A percentile compares a stretch with the other conserved stretches of the same genome.
Conservation (phyloP, 1,140 invertebrate genomes). For the Papilio dardanus region DNA sequence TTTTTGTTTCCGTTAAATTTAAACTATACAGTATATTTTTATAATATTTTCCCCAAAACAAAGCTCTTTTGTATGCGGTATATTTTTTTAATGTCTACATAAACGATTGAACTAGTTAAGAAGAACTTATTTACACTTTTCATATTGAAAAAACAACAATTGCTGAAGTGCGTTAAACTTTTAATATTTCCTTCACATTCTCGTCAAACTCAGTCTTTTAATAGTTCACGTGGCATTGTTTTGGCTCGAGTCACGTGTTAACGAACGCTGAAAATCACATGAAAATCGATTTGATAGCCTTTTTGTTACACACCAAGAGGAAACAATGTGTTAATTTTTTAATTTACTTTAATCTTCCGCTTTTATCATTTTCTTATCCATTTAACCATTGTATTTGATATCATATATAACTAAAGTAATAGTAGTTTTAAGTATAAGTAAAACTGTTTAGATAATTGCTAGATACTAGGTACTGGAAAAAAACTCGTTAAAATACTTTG, state of each 20-base stretch:
- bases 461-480: too few relatives aligned
- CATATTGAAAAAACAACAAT: too few relatives aligned
- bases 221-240: conserved; percentile 6
- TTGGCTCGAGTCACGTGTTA: background rate
- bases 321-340: background rate
- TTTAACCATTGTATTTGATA: background rate
- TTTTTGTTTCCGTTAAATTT: too few relatives aligned
- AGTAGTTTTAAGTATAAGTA: too few relatives aligned
- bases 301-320: background rate
- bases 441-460: background rate
- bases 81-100: background rate
- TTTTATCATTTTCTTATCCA: background rate
- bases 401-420: background rate
- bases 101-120: background rate
- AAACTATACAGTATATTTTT: too few relatives aligned
- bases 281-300: conserved; percentile 6
- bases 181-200: background rate
- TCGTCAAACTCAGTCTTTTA: background rate
- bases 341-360: background rate
- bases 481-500: too few relatives aligned
- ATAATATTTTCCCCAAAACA: too few relatives aligned
- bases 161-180: background rate
- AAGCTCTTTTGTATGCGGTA: too few relatives aligned
- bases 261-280: conserved; percentile 4
- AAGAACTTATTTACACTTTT: background rate